Conservation (phyloP, 1,140 invertebrate species). For the Aphidius gifuensis region DNA sequence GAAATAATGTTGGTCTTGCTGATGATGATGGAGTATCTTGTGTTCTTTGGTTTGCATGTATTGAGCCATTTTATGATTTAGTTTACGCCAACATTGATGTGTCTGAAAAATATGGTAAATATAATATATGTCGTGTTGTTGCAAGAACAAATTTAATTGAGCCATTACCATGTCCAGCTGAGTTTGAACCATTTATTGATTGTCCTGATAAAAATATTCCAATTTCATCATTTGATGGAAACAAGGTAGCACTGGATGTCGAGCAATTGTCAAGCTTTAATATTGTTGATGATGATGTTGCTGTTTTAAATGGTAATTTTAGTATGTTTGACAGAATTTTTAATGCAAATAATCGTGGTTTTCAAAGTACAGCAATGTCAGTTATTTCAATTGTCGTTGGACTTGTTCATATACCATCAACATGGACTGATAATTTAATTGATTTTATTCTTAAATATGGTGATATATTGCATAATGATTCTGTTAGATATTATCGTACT, state of each 20-base stretch:
- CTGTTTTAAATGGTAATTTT: slow-evolving; percentile 31
- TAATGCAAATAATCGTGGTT: slow-evolving; percentile 27
- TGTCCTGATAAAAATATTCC: slow-evolving; percentile 26
- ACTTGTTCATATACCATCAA: slow-evolving; percentile 39
- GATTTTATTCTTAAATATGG: slow-evolving; percentile 38
- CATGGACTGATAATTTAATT: slow-evolving; percentile 40
- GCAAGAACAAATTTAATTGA: slow-evolving; percentile 38
- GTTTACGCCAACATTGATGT: slow-evolving; percentile 37
- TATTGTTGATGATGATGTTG: slow-evolving; percentile 33
- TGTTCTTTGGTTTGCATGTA: slow-evolving; percentile 46
- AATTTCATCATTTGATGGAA: slow-evolving; percentile 20
- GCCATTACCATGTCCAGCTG: slow-evolving; percentile 38
- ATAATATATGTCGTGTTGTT: slow-evolving; percentile 37
- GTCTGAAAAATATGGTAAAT: slow-evolving; percentile 36
- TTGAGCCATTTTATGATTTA: slow-evolving; percentile 37
- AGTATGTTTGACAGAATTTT: slow-evolving; percentile 35
- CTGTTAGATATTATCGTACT: slow-evolving; percentile 24
- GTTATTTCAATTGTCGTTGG: slow-evolving; percentile 37
- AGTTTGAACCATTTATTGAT: slow-evolving; percentile 33
- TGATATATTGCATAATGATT: slow-evolving; percentile 36
- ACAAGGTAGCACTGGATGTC: slow-evolving; percentile 29
- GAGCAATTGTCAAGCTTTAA: slow-evolving; percentile 27
- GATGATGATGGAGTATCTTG: slow-evolving; percentile 33
- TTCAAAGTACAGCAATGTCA: slow-evolving; percentile 44
- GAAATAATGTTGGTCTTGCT: slow-evolving; percentile 31